Conservation (phyloP, 2,888 invertebrate species). For the Gortyna flavago region DNA sequence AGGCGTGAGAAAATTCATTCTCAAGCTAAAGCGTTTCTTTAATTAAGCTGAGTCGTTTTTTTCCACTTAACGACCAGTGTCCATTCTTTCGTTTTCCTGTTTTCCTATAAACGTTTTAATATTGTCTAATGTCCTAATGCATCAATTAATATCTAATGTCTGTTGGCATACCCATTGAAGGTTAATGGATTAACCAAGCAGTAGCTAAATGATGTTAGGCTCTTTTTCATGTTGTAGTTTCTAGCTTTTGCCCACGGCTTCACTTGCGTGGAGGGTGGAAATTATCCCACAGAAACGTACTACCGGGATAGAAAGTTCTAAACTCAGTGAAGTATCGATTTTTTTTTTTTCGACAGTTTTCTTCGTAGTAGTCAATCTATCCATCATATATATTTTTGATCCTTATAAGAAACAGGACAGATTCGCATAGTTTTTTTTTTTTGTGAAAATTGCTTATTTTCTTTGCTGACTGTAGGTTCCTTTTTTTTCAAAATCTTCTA, state of each 20-base stretch:
- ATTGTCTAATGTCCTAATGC: background rate
- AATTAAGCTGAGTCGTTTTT: slow-evolving; percentile 80
- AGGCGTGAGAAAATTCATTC: slow-evolving; percentile 79
- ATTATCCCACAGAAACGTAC: background rate
- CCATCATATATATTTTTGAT: too few species aligned
- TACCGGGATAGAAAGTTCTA: background rate
- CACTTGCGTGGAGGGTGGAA: background rate
- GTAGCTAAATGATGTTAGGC: background rate
- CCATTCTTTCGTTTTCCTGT: slow-evolving; percentile 38
- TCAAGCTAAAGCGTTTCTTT: slow-evolving; percentile 80
- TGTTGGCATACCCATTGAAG: background rate
- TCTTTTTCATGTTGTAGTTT: background rate
- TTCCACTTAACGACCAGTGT: slow-evolving; percentile 76
- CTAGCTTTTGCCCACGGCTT: background rate
- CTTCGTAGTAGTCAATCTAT: background rate
- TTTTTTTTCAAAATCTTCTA: background rate
- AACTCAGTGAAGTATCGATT: background rate
- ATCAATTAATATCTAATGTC: background rate
- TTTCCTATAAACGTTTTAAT: slow-evolving; percentile 24
- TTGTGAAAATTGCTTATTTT: too few species aligned
- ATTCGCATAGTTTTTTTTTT: too few species aligned
- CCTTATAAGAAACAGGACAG: too few species aligned
- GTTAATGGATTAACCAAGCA: background rate
- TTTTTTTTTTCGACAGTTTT: background rate
- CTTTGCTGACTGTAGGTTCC: too few species aligned